Conservation (phyloP, 2,888 invertebrate genomes). For the Homarus gammarus region DNA sequence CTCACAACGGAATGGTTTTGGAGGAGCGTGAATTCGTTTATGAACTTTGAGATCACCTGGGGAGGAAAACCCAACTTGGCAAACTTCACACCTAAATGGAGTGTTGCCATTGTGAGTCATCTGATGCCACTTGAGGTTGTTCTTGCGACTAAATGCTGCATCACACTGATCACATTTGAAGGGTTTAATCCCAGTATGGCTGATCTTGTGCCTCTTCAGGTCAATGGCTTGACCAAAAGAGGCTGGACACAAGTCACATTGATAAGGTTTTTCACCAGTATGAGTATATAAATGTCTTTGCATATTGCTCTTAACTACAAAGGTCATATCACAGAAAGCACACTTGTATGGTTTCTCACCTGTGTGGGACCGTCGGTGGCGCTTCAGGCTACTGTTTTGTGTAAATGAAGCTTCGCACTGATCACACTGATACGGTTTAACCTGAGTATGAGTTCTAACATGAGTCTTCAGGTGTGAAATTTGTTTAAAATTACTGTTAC, state of each 20-base stretch:
- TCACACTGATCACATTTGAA: slow-evolving; percentile 74
- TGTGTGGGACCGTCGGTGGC: slow-evolving; percentile 72
- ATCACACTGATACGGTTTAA: slow-evolving; percentile 73
- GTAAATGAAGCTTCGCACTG: slow-evolving; percentile 74
- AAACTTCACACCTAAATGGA: slow-evolving; percentile 70
- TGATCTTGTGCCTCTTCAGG: slow-evolving; percentile 75
- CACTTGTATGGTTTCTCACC: slow-evolving; percentile 75
- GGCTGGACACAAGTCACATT: slow-evolving; percentile 73
- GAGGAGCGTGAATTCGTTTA: slow-evolving; percentile 74
- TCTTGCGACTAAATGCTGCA: slow-evolving; percentile 75
- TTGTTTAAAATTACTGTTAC: slow-evolving; percentile 74
- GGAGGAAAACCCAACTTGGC: slow-evolving; percentile 72
- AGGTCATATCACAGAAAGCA: slow-evolving; percentile 74
- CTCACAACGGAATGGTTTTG: slow-evolving; percentile 73
- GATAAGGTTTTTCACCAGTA: slow-evolving; percentile 73
- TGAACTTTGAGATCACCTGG: slow-evolving; percentile 73
- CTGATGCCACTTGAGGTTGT: slow-evolving; percentile 75
- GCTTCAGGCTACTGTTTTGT: slow-evolving; percentile 74
- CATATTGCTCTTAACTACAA: slow-evolving; percentile 76
- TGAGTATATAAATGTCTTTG: slow-evolving; percentile 74
- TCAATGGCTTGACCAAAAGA: slow-evolving; percentile 75
- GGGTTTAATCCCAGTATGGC: slow-evolving; percentile 75
- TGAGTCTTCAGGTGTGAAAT: slow-evolving; percentile 75
- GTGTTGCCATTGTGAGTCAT: slow-evolving; percentile 73
- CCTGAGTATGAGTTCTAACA: slow-evolving; percentile 74